Percentiles rank a stretch among this genome's conserved stretches.
phyloP scores from a whole-genome alignment of 2,113 vertebrate species.

The Excalfactoria chinensis region DNA sequence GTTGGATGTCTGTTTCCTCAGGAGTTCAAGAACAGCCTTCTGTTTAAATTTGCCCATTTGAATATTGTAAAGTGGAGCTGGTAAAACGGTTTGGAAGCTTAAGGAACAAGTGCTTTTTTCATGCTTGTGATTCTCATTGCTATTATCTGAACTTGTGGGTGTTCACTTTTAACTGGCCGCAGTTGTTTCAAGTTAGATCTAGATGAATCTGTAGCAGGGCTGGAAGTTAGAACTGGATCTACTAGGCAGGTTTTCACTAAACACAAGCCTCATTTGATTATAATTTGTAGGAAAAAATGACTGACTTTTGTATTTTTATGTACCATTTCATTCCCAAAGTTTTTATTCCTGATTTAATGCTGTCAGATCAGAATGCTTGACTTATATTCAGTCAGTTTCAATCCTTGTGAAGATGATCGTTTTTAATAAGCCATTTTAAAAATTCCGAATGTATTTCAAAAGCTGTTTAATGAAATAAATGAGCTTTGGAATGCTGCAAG shows the following conservation, averaged over 20 bases:
- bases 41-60: background rate
- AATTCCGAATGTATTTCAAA: fast-evolving
- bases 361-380: fast-evolving
- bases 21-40: background rate
- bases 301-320: fast-evolving
- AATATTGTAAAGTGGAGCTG: background rate
- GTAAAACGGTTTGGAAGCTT: background rate
- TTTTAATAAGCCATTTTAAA: fast-evolving
- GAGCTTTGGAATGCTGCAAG: background rate
- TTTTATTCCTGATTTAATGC: fast-evolving
- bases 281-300: background rate
- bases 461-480: background rate
- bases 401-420: fast-evolving
- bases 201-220: background rate
- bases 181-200: background rate
- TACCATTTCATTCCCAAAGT: background rate
- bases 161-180: background rate
- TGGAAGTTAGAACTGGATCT: background rate
- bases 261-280: background rate
- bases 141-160: background rate
- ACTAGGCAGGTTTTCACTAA: background rate
- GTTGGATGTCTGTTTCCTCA: background rate
- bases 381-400: background rate
- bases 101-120: background rate
- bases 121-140: fast-evolving